Evolutionary conservation across 2,797 vertebrate genomes (phyloP).

Genomic region (Neoniphon sammara): DNA sequence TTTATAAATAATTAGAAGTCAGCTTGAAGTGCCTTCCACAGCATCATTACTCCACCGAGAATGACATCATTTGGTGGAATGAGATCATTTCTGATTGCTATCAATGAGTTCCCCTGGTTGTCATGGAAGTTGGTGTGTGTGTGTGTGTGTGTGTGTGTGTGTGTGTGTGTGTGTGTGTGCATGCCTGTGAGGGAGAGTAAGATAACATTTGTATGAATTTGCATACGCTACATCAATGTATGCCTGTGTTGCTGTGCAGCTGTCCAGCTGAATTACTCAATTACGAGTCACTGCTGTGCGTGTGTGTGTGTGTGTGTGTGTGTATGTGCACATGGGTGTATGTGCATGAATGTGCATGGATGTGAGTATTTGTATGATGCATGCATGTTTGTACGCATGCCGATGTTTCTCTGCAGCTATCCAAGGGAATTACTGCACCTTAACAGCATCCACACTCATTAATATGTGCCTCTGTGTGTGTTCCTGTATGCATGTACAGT

Average conservation of each 20-base stretch:
- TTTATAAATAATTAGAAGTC: slow-evolving; percentile 27
- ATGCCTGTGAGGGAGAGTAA: slow-evolving; percentile 10
- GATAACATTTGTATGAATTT: slow-evolving; percentile 32
- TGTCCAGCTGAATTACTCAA: slow-evolving; percentile 27
- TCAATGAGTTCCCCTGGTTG: slow-evolving; percentile 21
- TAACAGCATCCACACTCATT: slow-evolving; percentile 38
- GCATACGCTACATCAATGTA: slow-evolving; percentile 20
- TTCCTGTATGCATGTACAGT: slow-evolving; percentile 40
- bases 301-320: background rate
- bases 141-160: background rate
- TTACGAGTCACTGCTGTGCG: slow-evolving; percentile 27
- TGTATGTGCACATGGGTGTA: slow-evolving; percentile 14
- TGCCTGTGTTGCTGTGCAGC: slow-evolving; percentile 35
- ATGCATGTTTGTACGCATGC: slow-evolving; percentile 39
- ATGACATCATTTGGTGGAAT: slow-evolving; percentile 42
- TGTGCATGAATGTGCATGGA: slow-evolving; percentile 2
- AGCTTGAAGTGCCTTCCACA: slow-evolving; percentile 3
- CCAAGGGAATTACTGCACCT: slow-evolving; percentile 37
- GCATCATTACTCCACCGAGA: slow-evolving; percentile 16
- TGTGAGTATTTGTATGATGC: slow-evolving; percentile 24
- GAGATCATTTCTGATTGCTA: slow-evolving; percentile 40
- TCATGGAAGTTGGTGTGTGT: slow-evolving; percentile 43
- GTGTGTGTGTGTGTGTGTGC: slow-evolving; percentile 14
- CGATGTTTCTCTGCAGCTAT: slow-evolving; percentile 48
- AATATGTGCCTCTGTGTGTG: slow-evolving; percentile 42